Evolutionary conservation across 2,888 invertebrate genomes (phyloP).

Genomic region (Ceratothoa steindachneri): DNA sequence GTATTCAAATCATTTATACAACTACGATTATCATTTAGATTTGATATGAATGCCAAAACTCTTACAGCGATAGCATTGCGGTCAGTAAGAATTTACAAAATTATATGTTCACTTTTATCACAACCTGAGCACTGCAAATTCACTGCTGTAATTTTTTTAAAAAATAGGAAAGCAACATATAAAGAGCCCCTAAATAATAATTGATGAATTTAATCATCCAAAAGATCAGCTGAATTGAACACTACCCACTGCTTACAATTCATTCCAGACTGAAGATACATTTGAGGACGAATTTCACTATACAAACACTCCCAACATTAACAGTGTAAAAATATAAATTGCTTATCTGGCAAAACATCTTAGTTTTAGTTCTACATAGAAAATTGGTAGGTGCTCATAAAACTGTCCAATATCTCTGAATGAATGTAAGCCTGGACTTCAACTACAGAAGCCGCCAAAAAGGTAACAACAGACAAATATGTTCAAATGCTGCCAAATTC

Average conservation of each 20-base stretch:
- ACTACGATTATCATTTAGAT: not conserved
- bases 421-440: not conserved
- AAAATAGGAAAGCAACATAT: not conserved
- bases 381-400: too few species aligned
- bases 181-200: not conserved
- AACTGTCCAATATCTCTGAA: not conserved
- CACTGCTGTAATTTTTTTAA: not conserved
- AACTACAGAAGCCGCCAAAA: too few species aligned
- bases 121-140: conserved; percentile 7
- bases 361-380: too few species aligned
- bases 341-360: too few species aligned
- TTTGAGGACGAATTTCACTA: too few species aligned
- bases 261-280: not conserved
- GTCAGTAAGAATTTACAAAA: not conserved
- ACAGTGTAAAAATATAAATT: too few species aligned
- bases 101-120: not conserved
- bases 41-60: not conserved
- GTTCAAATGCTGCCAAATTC: too few species aligned
- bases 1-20: not conserved
- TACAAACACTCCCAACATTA: too few species aligned
- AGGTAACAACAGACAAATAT: too few species aligned
- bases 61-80: too few species aligned
- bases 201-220: not conserved
- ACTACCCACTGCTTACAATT: not conserved
- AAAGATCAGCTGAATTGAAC: not conserved